phyloP scores from a whole-genome alignment of 2,113 vertebrate genomes.

The Mustela nigripes region DNA sequence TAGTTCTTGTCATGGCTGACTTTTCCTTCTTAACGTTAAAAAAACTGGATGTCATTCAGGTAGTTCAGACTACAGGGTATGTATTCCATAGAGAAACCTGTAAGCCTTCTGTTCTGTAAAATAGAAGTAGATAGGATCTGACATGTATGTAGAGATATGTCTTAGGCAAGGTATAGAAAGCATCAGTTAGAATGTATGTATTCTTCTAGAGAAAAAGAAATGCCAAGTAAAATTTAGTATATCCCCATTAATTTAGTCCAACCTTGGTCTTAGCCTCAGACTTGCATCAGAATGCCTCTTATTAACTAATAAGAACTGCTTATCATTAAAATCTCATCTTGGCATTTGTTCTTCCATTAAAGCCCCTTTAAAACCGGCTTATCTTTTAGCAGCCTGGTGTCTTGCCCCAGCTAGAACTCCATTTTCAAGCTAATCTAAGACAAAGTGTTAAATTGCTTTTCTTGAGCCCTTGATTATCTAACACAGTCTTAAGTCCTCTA shows the following conservation, averaged over 20 bases:
- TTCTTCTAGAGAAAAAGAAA: conserved; percentile 51
- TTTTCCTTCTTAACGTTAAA: background rate
- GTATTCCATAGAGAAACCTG: background rate
- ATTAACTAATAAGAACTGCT: conserved; percentile 22
- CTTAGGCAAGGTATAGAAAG: background rate
- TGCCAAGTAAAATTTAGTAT: background rate
- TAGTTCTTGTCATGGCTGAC: background rate
- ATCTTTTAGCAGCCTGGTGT: conserved; percentile 18
- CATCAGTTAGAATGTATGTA: background rate
- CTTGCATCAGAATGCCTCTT: background rate
- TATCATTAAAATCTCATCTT: conserved; percentile 50
- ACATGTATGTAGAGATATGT: background rate
- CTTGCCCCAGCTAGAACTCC: background rate
- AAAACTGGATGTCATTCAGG: background rate
- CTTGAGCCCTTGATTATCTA: conserved; percentile 59
- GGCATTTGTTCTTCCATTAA: conserved; percentile 30
- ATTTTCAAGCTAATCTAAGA: conserved; percentile 58
- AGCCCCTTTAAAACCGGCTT: background rate
- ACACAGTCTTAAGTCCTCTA: background rate
- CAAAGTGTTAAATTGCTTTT: conserved; percentile 59
- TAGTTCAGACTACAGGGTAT: background rate
- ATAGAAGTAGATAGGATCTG: background rate
- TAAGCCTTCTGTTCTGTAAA: conserved; percentile 11
- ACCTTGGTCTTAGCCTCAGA: background rate
- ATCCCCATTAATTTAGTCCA: background rate